Conservation (phyloP, 2,797 vertebrate genomes). For the Hydrolagus colliei region DNA sequence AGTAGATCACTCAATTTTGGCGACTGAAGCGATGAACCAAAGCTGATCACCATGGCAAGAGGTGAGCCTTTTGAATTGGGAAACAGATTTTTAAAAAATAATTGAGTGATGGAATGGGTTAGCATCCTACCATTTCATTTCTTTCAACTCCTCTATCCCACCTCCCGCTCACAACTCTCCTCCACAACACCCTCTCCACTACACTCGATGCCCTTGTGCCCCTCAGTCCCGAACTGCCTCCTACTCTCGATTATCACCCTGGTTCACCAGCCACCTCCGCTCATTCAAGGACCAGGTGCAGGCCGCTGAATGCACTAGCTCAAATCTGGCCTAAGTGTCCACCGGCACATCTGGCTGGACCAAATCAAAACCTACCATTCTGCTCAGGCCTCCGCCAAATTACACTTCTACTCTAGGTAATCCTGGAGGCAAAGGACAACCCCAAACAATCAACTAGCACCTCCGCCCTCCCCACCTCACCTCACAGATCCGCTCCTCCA, state of each 20-base stretch:
- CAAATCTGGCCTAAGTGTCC: too few relatives aligned
- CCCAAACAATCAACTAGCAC: too few relatives aligned
- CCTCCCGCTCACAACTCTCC: not conserved
- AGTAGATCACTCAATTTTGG: not conserved
- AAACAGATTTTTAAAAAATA: not conserved
- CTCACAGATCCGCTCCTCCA: too few relatives aligned
- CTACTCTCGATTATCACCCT: too few relatives aligned
- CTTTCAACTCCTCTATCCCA: too few relatives aligned
- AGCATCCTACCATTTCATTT: not conserved
- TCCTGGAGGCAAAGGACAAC: too few relatives aligned
- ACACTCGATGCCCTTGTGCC: too few relatives aligned
- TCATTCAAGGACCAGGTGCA: too few relatives aligned
- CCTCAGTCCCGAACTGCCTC: too few relatives aligned
- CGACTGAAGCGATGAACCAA: constrained; percentile 1
- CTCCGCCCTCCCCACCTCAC: too few relatives aligned
- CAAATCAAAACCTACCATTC: not conserved
- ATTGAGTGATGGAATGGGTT: not conserved
- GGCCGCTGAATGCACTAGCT: too few relatives aligned
- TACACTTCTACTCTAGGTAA: not conserved
- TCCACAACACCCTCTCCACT: not conserved
- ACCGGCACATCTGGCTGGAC: not conserved
- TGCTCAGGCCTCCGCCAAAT: not conserved
- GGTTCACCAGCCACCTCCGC: too few relatives aligned
- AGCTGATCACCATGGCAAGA: not conserved
- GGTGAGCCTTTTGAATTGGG: not conserved